Conservation (phyloP, 1,140 invertebrate species). For the Amphibalanus amphitrite region DNA sequence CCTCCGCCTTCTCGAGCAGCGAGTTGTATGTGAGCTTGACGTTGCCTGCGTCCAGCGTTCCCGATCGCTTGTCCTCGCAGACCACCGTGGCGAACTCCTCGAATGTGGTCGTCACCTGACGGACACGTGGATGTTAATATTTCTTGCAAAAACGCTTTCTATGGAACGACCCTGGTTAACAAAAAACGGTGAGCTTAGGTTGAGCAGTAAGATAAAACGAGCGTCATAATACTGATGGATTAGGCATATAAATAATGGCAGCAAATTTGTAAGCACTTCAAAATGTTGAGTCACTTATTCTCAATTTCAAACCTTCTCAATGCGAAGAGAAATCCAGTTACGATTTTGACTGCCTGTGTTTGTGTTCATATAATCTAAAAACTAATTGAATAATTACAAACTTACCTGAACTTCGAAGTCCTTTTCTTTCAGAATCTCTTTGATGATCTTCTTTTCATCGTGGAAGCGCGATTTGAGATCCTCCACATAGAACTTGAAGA, state of each 20-base stretch:
- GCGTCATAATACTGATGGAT: neutral
- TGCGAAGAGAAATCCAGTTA: no score
- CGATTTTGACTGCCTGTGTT: no score
- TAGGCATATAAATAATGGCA: neutral
- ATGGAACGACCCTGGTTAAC: no score
- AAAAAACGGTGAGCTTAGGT: neutral
- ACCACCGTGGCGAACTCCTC: slow-evolving; percentile 94
- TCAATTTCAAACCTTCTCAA: no score
- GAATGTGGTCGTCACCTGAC: slow-evolving; percentile 58
- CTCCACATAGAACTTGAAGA: slow-evolving; percentile 99
- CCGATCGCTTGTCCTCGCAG: slow-evolving; percentile 79
- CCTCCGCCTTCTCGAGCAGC: slow-evolving; percentile 76
- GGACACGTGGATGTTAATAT: no score
- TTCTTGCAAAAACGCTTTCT: no score
- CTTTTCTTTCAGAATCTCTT: slow-evolving; percentile 89
- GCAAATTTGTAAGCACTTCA: no score
- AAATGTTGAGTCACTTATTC: no score
- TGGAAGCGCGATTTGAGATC: slow-evolving; percentile 94
- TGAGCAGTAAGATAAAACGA: neutral
- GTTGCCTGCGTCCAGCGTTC: slow-evolving; percentile 84
- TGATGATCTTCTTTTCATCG: slow-evolving; percentile 96
- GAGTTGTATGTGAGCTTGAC: slow-evolving; percentile 92
- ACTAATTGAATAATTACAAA: neutral
- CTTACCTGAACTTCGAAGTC: slow-evolving; percentile 63
- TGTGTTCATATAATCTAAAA: no score